Percentiles rank a stretch among this genome's conserved stretches.
Conservation (phyloP, 2,888 invertebrate species). For the Gibbula magus region DNA sequence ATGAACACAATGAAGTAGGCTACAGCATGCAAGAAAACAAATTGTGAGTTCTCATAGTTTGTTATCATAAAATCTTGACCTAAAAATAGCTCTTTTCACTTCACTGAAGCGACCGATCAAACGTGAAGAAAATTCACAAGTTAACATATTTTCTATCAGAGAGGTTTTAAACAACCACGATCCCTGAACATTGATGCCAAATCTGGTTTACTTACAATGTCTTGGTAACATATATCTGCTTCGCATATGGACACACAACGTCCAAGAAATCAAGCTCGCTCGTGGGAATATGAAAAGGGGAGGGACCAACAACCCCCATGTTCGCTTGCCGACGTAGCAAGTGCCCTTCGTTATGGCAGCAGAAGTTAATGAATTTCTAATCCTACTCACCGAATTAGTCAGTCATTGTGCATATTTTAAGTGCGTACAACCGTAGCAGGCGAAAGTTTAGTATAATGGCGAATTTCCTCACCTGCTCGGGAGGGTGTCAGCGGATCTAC, state of each 20-base stretch:
- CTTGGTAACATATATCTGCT: background rate
- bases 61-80: slow-evolving; percentile 8
- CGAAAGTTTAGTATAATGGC: background rate
- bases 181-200: too few species aligned
- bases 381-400: background rate
- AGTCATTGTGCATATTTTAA: too few species aligned
- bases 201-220: too few species aligned
- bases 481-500: slow-evolving; percentile 49
- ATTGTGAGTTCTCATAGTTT: slow-evolving; percentile 1
- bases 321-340: background rate
- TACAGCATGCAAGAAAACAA: slow-evolving; percentile 9
- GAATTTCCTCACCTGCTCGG: slow-evolving; percentile 36
- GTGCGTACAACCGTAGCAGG: background rate
- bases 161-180: too few species aligned
- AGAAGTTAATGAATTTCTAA: background rate
- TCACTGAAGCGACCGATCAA: background rate
- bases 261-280: background rate
- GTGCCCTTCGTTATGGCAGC: background rate
- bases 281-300: background rate
- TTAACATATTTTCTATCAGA: too few species aligned
- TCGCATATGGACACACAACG: background rate
- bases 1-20: slow-evolving; percentile 8
- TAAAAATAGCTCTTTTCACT: slow-evolving; percentile 11
- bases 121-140: background rate
- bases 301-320: background rate